Conservation (phyloP, 2,113 vertebrate genomes). For the Raja brachyura region DNA sequence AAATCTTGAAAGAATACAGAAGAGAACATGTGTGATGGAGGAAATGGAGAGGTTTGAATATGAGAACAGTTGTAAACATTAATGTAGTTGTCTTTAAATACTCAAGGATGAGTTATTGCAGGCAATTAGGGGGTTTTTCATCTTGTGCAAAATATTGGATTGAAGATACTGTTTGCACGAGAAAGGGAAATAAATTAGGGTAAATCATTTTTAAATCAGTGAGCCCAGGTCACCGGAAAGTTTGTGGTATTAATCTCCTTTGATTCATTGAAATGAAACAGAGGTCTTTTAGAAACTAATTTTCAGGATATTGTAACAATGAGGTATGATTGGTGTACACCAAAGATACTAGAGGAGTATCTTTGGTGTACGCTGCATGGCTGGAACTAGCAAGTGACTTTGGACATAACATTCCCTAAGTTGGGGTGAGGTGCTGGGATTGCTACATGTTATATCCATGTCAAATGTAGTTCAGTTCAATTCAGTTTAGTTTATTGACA, state of each 20-base stretch:
- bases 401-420: background rate
- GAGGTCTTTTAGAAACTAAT: background rate
- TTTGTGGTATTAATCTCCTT: no score
- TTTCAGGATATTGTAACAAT: background rate
- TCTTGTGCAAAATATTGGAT: background rate
- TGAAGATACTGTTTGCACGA: background rate
- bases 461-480: no score
- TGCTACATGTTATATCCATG: no score
- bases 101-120: background rate
- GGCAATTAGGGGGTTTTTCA: background rate
- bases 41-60: background rate
- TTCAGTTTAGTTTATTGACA: no score
- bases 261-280: background rate
- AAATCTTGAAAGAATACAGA: background rate
- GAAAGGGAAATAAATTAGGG: background rate
- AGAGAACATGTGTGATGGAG: background rate
- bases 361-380: background rate
- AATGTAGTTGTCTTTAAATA: background rate
- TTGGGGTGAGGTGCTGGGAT: background rate
- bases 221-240: no score
- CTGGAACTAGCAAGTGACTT: background rate
- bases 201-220: background rate
- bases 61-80: no score
- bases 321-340: background rate
- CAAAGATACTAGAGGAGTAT: no score